Evolutionary conservation across 2,888 invertebrate genomes (phyloP).

Genomic region (Lingula anatina): DNA sequence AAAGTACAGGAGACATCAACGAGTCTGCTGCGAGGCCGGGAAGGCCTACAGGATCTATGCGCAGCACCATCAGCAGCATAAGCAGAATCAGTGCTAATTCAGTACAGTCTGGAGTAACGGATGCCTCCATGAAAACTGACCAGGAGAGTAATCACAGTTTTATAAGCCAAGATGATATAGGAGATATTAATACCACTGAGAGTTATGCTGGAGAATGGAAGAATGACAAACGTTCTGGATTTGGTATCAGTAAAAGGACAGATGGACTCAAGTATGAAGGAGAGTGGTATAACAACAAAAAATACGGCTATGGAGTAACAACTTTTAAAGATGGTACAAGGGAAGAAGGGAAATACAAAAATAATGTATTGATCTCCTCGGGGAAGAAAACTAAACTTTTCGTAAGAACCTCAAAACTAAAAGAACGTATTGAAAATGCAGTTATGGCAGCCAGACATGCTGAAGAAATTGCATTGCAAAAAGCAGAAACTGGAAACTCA

Average conservation of each 20-base stretch:
- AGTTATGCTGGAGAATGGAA: constrained; percentile 99
- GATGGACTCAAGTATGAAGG: constrained; percentile 98
- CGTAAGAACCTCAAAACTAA: constrained; percentile 91
- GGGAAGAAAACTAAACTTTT: constrained; percentile 90
- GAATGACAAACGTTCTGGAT: constrained; percentile 96
- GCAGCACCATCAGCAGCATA: constrained; percentile 33
- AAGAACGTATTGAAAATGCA: constrained; percentile 94
- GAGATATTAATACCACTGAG: constrained; percentile 93
- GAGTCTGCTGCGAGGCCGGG: constrained; percentile 56
- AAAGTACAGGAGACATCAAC: constrained; percentile 84
- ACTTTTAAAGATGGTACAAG: constrained; percentile 91
- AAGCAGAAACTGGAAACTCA: constrained; percentile 94
- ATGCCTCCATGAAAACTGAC: constrained; percentile 63
- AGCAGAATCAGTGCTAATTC: constrained; percentile 64
- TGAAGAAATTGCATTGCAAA: constrained; percentile 95
- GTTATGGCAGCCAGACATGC: constrained; percentile 92
- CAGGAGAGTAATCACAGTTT: constrained; percentile 51
- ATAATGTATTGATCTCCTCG: constrained; percentile 95
- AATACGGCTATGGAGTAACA: constrained; percentile 98
- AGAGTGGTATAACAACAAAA: constrained; percentile 99
- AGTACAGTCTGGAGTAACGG: constrained; percentile 84
- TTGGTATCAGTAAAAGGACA: constrained; percentile 95
- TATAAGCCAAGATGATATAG: constrained; percentile 68
- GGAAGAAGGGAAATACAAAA: constrained; percentile 99
- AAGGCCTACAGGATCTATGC: constrained; percentile 84